phyloP scores from a whole-genome alignment of 2,797 vertebrate species.

The Sphenopsis melanotis region DNA sequence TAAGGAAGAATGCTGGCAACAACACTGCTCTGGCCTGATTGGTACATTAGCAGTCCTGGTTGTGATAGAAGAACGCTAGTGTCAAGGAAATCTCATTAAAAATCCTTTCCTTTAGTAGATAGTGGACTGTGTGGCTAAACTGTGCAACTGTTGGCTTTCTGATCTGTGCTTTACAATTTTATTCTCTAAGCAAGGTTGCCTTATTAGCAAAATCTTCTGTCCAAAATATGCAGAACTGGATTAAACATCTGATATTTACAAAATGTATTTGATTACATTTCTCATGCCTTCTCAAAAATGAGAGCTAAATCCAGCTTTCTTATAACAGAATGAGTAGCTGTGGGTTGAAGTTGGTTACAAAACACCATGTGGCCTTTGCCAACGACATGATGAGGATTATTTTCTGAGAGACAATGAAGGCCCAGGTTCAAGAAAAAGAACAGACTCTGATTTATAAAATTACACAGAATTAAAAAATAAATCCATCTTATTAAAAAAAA shows the following conservation, averaged over 20 bases:
- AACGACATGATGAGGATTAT: neutral
- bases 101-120: conserved; percentile 1
- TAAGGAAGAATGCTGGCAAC: neutral
- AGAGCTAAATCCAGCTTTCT: neutral
- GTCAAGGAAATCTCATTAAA: conserved; percentile 49
- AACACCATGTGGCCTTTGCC: neutral
- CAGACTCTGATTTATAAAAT: neutral
- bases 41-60: neutral
- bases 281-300: neutral
- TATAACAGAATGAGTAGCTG: neutral
- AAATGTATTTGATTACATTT: neutral
- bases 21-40: neutral
- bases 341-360: neutral
- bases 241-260: neutral
- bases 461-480: neutral
- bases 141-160: neutral
- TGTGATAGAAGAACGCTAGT: neutral
- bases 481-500: neutral
- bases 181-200: neutral
- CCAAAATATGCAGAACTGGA: neutral
- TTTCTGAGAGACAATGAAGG: neutral
- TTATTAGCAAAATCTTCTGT: neutral
- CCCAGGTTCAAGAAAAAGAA: neutral
- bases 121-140: neutral
- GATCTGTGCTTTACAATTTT: neutral